These are phyloP conservation scores for Caenorhabditis latens DNA, from an alignment of 1,140 invertebrate genomes.

Conservation along the genomic window DNA sequence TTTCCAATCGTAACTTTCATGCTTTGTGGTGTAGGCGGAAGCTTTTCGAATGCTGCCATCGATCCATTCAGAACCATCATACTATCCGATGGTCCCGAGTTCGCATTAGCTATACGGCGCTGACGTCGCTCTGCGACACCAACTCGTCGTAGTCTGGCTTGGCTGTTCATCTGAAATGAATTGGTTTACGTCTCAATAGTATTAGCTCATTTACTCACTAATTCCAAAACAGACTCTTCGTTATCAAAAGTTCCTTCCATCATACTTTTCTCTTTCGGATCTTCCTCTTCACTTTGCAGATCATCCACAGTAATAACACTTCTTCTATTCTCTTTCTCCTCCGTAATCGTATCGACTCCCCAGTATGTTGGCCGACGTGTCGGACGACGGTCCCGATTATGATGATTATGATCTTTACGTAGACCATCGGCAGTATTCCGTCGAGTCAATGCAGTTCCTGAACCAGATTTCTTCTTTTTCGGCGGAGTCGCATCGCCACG, in stretches of 20 bases:
- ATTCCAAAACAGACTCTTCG: conserved; percentile 3
- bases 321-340: conserved; percentile 9
- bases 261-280: background rate
- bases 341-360: background rate
- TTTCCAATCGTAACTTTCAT: background rate
- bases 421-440: conserved; percentile 5
- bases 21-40: background rate
- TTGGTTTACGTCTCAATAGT: background rate
- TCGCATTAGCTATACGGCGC: background rate
- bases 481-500: conserved; percentile 31
- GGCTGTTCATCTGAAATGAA: conserved; percentile 9
- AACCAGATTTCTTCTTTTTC: conserved; percentile 7
- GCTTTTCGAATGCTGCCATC: background rate
- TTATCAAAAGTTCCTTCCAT: conserved; percentile 3
- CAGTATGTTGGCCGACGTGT: background rate
- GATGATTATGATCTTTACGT: background rate
- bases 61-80: conserved; percentile 37
- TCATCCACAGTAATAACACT: background rate
- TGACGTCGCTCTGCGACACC: conserved; percentile 18
- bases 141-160: background rate
- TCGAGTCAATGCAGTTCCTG: background rate
- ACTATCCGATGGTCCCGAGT: background rate
- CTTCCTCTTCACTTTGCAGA: conserved; percentile 1
- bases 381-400: background rate
- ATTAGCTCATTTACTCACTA: background rate